Base-by-base conservation (phyloP, 2,113 vertebrate species). In the Myrmophylax atrothorax region DNA sequence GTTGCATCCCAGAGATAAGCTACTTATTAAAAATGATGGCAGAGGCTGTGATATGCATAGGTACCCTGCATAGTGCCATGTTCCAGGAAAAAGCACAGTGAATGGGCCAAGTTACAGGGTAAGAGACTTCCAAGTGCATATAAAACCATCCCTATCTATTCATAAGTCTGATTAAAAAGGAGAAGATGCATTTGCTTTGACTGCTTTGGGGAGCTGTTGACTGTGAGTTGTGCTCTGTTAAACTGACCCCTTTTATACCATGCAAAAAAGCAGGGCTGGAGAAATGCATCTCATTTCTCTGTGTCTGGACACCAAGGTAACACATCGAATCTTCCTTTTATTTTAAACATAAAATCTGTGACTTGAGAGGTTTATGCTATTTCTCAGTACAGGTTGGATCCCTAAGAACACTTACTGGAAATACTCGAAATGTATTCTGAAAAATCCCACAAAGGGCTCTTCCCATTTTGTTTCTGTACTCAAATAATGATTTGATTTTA, bases 1-100 rank as follows among this genome's bases (percentile, higher is more conserved):
- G 91, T 96, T 94, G 67, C 78, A 95, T 73, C 78, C 83, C 67
- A 94, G 81, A 94, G 93, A 94, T 96, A 96, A 96, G 87, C 58
- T 69, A 50, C 89, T 96, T 96, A 96, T 94, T 94, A 96, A 95
- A 96, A 97, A 89, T 63, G 23, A 94, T 35, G 38, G 87, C 58
- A 87, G 62, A 89, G 33, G 33, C 75, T 76, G 49, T 76, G 89
- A 96, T 95, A 91, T 89, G 69, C 91, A 87, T 72, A 96, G 76
- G 86, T 82, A 93, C 40, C 35, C 77, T 66, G 53, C 37, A 50
- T 19, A 93, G 74, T 25, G 47, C 63, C 67, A 40, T 20, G 82
- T 73, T 96, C 63, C 90, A 91, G 67, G 59, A 94, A 91, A 93
- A 90, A 89, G 85, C 35, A 80, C 50, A 59, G 35, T 60, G 62